Percentiles rank a stretch among this genome's conserved stretches.
phyloP scores from a whole-genome alignment of 2,888 invertebrate species.

The Acanthacorydalis orientalis region DNA sequence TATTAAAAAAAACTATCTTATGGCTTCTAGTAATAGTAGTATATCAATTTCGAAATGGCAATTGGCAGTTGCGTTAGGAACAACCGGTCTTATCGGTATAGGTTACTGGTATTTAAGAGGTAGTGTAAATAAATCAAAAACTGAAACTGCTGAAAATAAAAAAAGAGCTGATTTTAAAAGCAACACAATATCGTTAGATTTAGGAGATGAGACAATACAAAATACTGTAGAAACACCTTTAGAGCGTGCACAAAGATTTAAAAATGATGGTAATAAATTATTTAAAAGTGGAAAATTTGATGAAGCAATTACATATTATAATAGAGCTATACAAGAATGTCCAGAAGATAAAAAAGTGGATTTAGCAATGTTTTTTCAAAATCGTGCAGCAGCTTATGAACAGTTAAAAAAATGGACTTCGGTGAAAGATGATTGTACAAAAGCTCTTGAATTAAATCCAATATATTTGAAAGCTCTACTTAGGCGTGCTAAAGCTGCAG shows the following conservation, averaged over 20 bases:
- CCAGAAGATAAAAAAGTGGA: slow-evolving; percentile 54
- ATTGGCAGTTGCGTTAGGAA: slow-evolving; percentile 66
- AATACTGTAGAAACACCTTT: slow-evolving; percentile 43
- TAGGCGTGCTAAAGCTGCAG: slow-evolving; percentile 68
- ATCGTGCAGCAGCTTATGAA: slow-evolving; percentile 89
- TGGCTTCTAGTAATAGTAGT: slow-evolving; percentile 13
- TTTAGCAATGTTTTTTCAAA: slow-evolving; percentile 85
- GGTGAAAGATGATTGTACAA: slow-evolving; percentile 74
- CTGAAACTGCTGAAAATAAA: slow-evolving; percentile 29
- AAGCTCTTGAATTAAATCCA: slow-evolving; percentile 68
- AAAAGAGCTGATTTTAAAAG: slow-evolving; percentile 33
- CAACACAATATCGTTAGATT: slow-evolving; percentile 40
- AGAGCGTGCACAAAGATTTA: slow-evolving; percentile 59
- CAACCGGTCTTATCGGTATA: slow-evolving; percentile 63
- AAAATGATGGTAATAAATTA: slow-evolving; percentile 74
- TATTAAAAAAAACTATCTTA: too few species aligned
- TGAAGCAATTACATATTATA: slow-evolving; percentile 79
- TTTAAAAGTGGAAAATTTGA: slow-evolving; percentile 78
- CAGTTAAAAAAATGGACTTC: slow-evolving; percentile 70
- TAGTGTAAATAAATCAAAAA: slow-evolving; percentile 26
- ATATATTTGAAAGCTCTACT: slow-evolving; percentile 78
- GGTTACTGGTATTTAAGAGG: slow-evolving; percentile 61
- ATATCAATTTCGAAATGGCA: slow-evolving; percentile 68
- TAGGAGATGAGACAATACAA: slow-evolving; percentile 25
- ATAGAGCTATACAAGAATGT: slow-evolving; percentile 84